Conservation (phyloP, 2,797 vertebrate genomes). For the Arnoldichthys spilopterus region DNA sequence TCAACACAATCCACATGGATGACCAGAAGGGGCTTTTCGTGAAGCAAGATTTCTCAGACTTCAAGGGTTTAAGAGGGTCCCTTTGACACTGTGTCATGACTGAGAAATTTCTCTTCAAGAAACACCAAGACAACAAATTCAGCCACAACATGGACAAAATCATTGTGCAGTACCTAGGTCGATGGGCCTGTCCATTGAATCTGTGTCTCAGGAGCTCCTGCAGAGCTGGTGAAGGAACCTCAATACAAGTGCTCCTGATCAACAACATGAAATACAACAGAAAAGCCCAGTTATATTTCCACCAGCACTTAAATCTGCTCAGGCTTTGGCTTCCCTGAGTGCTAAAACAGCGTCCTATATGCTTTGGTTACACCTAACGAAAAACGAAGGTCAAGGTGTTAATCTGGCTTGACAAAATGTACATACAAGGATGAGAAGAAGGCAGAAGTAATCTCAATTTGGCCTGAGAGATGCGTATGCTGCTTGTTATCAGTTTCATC, state of each 20-base stretch:
- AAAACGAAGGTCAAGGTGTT: neutral
- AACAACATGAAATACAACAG: slow-evolving; percentile 37
- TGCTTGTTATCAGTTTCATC: neutral
- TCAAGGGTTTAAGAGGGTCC: neutral
- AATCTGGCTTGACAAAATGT: neutral
- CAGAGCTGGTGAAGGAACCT: slow-evolving; percentile 52
- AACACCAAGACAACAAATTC: neutral
- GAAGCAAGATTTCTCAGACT: slow-evolving; percentile 27
- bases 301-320: neutral
- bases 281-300: slow-evolving; percentile 7
- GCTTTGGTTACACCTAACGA: neutral
- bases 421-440: neutral
- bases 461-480: neutral
- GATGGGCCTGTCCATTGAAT: slow-evolving; percentile 43
- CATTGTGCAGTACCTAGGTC: slow-evolving; percentile 46
- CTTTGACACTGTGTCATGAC: slow-evolving; percentile 17
- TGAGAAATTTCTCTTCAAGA: slow-evolving; percentile 31
- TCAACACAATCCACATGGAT: neutral
- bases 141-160: slow-evolving; percentile 20
- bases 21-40: neutral
- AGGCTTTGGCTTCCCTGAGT: neutral
- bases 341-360: neutral
- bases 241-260: slow-evolving; percentile 57
- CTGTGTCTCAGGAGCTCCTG: slow-evolving; percentile 51
- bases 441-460: neutral